Percentiles rank a stretch among this genome's conserved stretches.
phyloP scores from a whole-genome alignment of 2,797 vertebrate genomes.

The Melanogrammus aeglefinus region DNA sequence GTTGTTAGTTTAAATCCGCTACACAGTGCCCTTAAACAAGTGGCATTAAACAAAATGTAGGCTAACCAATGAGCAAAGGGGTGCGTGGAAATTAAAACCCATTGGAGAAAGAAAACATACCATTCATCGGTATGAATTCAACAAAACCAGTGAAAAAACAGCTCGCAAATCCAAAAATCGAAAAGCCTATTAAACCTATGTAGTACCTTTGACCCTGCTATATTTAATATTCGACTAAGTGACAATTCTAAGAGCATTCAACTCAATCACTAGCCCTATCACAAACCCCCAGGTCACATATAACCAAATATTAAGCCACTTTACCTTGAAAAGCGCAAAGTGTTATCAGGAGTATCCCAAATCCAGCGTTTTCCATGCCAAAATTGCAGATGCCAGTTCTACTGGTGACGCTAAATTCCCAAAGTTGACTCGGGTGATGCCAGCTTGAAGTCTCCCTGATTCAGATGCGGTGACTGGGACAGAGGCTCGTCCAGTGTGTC shows the following conservation, averaged over 20 bases:
- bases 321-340: slow-evolving; percentile 60
- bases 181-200: background rate
- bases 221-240: background rate
- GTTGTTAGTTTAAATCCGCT: background rate
- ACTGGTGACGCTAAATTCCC: slow-evolving; percentile 41
- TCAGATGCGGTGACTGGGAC: background rate
- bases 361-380: slow-evolving; percentile 60
- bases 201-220: background rate
- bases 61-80: background rate
- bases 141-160: background rate
- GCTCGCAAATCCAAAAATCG: background rate
- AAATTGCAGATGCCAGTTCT: slow-evolving; percentile 54
- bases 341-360: slow-evolving; percentile 66
- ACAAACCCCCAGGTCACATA: background rate
- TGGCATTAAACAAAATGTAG: background rate
- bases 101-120: background rate
- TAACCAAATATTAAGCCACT: background rate
- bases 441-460: background rate
- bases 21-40: too few relatives aligned
- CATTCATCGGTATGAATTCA: background rate
- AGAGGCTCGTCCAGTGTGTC: background rate
- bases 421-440: background rate
- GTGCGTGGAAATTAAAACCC: background rate
- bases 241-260: background rate
- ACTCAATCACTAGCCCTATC: background rate